phyloP scores from a whole-genome alignment of 2,888 invertebrate species.

The Eueremaeus valkanovi region DNA sequence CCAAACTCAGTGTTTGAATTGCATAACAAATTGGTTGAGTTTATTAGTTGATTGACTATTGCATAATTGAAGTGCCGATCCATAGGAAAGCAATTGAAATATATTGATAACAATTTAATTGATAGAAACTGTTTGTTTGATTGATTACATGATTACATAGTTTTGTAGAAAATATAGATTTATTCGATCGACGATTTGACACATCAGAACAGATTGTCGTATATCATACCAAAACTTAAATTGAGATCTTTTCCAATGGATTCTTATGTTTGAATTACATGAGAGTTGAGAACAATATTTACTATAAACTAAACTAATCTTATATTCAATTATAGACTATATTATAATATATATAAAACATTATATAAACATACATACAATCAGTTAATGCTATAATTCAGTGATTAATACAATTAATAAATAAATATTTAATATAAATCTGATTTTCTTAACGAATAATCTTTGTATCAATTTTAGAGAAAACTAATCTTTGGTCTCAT shows the following conservation, averaged over 20 bases:
- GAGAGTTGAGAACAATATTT: not conserved
- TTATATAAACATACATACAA: not conserved
- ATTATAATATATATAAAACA: slow-evolving; percentile 1
- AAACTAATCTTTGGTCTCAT: no score
- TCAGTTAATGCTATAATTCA: not conserved
- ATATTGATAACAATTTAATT: slow-evolving; percentile 6
- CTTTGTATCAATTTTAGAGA: no score
- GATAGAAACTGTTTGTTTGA: not conserved
- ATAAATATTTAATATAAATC: no score
- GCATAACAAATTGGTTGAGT: no score
- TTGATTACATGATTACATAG: not conserved
- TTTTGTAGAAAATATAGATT: slow-evolving; percentile 28
- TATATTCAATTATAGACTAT: not conserved
- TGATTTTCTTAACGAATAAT: no score
- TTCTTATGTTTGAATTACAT: slow-evolving; percentile 13
- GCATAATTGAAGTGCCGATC: no score
- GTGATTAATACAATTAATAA: no score
- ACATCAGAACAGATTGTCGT: slow-evolving; percentile 29
- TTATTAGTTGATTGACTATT: no score
- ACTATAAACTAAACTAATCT: not conserved
- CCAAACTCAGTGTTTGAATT: no score
- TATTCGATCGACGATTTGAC: not conserved
- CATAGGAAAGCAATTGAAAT: no score
- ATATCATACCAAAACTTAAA: slow-evolving; percentile 10
- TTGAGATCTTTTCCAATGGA: slow-evolving; percentile 22